Evolutionary conservation across 2,888 invertebrate species (phyloP).

Genomic region (Scaptomyza parva): DNA sequence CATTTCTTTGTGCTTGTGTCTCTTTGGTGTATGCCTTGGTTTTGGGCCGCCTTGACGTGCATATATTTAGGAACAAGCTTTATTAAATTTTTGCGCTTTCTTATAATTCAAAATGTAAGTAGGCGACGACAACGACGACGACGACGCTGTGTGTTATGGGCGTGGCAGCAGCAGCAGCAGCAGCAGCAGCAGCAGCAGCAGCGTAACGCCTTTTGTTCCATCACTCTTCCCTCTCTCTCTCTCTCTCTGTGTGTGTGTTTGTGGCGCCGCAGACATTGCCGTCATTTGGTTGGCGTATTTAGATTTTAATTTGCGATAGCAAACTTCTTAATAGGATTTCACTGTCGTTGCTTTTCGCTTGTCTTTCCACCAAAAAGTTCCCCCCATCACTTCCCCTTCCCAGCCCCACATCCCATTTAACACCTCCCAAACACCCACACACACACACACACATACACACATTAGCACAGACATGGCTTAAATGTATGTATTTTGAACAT

Average conservation of each 20-base stretch:
- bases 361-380: background rate
- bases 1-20: slow-evolving; percentile 15
- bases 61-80: slow-evolving; percentile 64
- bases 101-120: slow-evolving; percentile 79
- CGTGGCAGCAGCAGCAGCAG: slow-evolving; percentile 21
- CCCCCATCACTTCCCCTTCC: background rate
- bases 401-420: background rate
- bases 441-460: slow-evolving; percentile 21
- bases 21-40: slow-evolving; percentile 24
- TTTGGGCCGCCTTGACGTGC: slow-evolving; percentile 28
- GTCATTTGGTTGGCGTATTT: slow-evolving; percentile 75
- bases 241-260: background rate
- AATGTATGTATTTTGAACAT: slow-evolving; percentile 63
- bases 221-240: background rate
- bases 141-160: slow-evolving; percentile 20
- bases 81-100: slow-evolving; percentile 79
- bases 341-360: slow-evolving; percentile 61
- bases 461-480: slow-evolving; percentile 60
- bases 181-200: slow-evolving; percentile 17
- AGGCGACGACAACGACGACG: slow-evolving; percentile 25
- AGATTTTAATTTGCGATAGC: slow-evolving; percentile 81
- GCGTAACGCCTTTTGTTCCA: slow-evolving; percentile 48
- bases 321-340: slow-evolving; percentile 81
- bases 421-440: slow-evolving; percentile 19
- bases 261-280: slow-evolving; percentile 65